Percentiles rank a stretch among this genome's conserved stretches.
Conservation (phyloP, 2,797 vertebrate genomes). For the Notolepis coatsorum region DNA sequence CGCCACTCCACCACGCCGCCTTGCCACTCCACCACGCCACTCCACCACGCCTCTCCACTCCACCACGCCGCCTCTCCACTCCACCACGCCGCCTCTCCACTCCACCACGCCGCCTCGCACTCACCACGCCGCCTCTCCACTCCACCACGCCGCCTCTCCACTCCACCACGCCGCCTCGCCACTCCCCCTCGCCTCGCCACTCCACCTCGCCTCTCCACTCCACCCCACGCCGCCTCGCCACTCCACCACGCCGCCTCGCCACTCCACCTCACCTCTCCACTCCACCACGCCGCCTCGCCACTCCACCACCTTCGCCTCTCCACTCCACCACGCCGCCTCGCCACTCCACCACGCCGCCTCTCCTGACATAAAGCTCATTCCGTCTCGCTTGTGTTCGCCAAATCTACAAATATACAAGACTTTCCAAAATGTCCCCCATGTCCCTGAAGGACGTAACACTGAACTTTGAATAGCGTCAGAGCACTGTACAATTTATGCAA, state of each 20-base stretch:
- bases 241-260: conserved; percentile 45
- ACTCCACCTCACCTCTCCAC: too few species aligned
- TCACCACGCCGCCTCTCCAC: too few species aligned
- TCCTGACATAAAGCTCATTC: conserved; percentile 75
- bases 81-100: conserved; percentile 39
- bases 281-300: conserved; percentile 47
- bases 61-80: conserved; percentile 41
- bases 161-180: conserved; percentile 42
- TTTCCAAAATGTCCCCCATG: conserved; percentile 64
- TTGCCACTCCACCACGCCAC: too few species aligned
- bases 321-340: conserved; percentile 40
- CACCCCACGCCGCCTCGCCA: conserved; percentile 37
- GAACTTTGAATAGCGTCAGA: conserved; percentile 31
- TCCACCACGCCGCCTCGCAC: conserved; percentile 47
- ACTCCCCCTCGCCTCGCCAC: conserved; percentile 39
- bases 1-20: conserved; percentile 41
- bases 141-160: conserved; percentile 43
- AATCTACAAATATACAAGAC: conserved; percentile 70
- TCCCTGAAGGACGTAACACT: conserved; percentile 44
- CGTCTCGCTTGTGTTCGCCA: conserved; percentile 62
- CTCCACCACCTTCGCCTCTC: too few species aligned
- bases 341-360: conserved; percentile 42
- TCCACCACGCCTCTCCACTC: conserved; percentile 45
- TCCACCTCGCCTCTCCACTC: conserved; percentile 46
- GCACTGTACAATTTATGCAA: conserved; percentile 5